A percentile compares a stretch with the other conserved stretches of the same genome.
These are phyloP conservation scores for Arvicanthis niloticus DNA, from an alignment of 2,113 vertebrate genomes.

Conservation along the genomic window DNA sequence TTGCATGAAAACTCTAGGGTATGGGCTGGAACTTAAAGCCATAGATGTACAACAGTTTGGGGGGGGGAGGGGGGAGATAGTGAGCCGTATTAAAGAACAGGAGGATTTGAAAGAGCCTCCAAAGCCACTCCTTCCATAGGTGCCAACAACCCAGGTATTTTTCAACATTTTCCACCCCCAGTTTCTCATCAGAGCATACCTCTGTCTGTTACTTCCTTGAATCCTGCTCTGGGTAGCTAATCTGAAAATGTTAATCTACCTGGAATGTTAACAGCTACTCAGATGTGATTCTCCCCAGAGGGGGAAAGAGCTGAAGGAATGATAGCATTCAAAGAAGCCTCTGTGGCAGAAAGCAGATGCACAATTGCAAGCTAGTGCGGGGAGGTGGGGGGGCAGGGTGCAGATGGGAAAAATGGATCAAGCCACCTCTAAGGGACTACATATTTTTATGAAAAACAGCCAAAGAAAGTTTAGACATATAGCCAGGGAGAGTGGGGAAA, in stretches of 20 bases:
- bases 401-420: neutral
- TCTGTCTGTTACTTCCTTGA: neutral
- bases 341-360: neutral
- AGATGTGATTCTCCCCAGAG: neutral
- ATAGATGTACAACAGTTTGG: neutral
- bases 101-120: neutral
- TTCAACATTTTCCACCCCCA: neutral
- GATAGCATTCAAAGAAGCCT: neutral
- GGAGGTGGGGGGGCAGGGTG: neutral
- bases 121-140: neutral
- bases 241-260: slow-evolving; percentile 2
- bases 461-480: neutral
- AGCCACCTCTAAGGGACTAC: neutral
- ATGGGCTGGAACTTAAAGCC: neutral
- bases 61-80: neutral
- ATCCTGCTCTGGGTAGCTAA: slow-evolving; percentile 8
- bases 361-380: neutral
- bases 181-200: neutral
- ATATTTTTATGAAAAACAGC: neutral
- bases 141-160: too few relatives aligned
- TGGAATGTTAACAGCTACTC: slow-evolving; percentile 10
- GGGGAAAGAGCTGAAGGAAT: neutral
- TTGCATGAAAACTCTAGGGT: too few relatives aligned
- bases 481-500: neutral
- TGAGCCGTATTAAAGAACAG: neutral